A percentile compares a stretch with the other conserved stretches of the same genome.
Conservation (phyloP, 2,113 vertebrate genomes). For the Toxotes chatareus region DNA sequence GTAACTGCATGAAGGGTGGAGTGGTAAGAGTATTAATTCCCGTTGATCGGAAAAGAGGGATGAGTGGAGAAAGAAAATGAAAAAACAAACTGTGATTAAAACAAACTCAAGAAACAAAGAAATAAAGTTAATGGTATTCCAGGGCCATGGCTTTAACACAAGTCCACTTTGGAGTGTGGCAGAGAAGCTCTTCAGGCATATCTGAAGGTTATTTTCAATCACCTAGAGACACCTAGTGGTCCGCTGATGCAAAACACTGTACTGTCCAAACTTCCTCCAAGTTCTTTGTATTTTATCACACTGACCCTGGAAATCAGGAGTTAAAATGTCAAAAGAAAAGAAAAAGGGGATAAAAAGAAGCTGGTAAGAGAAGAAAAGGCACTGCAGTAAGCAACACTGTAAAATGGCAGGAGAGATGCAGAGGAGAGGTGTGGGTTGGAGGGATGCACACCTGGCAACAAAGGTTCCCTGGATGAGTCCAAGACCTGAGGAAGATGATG, state of each 20-base stretch:
- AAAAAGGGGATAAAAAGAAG: constrained; percentile 21
- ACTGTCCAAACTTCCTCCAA: neutral
- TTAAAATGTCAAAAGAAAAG: constrained; percentile 47
- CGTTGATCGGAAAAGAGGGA: constrained; percentile 25
- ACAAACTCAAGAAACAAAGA: constrained; percentile 45
- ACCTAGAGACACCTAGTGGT: constrained; percentile 70
- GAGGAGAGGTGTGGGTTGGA: constrained; percentile 22
- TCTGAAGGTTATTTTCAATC: constrained; percentile 22
- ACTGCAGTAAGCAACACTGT: constrained; percentile 37
- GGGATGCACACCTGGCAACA: constrained; percentile 88
- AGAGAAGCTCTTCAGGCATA: neutral
- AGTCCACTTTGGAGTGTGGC: neutral
- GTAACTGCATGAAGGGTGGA: constrained; percentile 34
- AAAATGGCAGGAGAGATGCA: constrained; percentile 40
- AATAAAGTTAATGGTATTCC: constrained; percentile 60
- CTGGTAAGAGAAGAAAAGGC: constrained; percentile 24
- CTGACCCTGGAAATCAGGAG: constrained; percentile 63
- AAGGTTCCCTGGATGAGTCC: constrained; percentile 88
- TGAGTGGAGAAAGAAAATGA: constrained; percentile 22
- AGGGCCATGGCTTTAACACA: constrained; percentile 47
- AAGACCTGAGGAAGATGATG: constrained; percentile 87
- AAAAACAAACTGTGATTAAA: constrained; percentile 29
- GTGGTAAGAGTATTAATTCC: neutral
- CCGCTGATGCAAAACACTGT: constrained; percentile 23
- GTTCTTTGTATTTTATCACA: constrained; percentile 18